Percentiles rank a stretch among this genome's conserved stretches.
phyloP scores from a whole-genome alignment of 2,113 vertebrate genomes.

The Plotosus lineatus region DNA sequence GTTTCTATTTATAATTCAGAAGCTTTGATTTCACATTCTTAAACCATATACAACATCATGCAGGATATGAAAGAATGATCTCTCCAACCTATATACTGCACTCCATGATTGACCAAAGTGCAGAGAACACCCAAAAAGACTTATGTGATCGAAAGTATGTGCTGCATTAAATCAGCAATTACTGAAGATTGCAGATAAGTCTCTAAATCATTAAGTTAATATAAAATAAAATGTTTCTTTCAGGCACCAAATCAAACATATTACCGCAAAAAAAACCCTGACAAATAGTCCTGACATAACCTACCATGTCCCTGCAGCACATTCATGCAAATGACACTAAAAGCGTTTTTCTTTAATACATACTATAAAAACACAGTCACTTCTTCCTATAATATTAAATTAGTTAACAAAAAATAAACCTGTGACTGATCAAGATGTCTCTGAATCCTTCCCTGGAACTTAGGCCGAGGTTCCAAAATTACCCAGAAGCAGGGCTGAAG shows the following conservation, averaged over 20 bases:
- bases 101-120: background rate
- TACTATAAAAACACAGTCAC: too few relatives aligned
- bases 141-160: background rate
- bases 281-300: too few relatives aligned
- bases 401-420: too few relatives aligned
- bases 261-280: background rate
- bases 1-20: background rate
- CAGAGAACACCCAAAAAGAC: background rate
- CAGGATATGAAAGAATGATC: background rate
- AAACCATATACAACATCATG: background rate
- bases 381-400: too few relatives aligned
- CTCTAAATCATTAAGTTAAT: background rate
- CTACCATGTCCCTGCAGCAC: background rate
- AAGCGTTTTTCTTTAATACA: too few relatives aligned
- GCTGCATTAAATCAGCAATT: background rate
- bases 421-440: too few relatives aligned
- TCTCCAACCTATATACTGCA: background rate
- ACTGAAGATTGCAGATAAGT: background rate
- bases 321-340: too few relatives aligned
- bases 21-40: background rate
- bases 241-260: background rate
- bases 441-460: too few relatives aligned
- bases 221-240: background rate
- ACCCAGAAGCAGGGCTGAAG: too few relatives aligned
- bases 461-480: too few relatives aligned